Percentiles rank a stretch among this genome's conserved stretches.
These are phyloP conservation scores for Atherinosoma microstoma DNA, from an alignment of 2,797 vertebrate species.

Conservation along the genomic window DNA sequence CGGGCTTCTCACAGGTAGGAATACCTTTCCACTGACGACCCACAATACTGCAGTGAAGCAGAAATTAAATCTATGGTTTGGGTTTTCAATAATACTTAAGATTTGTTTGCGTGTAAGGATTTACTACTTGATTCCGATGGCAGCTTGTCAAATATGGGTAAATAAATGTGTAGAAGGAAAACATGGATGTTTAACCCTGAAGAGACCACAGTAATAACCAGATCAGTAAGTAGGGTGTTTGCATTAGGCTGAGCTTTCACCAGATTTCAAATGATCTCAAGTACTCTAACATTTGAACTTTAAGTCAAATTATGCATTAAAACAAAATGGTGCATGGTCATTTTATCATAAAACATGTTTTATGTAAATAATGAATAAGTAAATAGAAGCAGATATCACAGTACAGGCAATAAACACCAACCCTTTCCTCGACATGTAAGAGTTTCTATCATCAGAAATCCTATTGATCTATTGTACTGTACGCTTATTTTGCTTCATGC, in stretches of 20 bases:
- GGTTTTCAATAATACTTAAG: slow-evolving; percentile 26
- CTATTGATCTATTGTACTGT: slow-evolving; percentile 21
- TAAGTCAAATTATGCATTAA: slow-evolving; percentile 58
- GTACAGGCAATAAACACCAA: slow-evolving; percentile 62
- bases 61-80: slow-evolving; percentile 44
- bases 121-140: slow-evolving; percentile 8
- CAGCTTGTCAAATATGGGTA: no score
- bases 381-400: slow-evolving; percentile 69
- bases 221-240: slow-evolving; percentile 70
- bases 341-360: slow-evolving; percentile 38
- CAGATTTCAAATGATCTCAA: slow-evolving; percentile 56
- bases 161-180: slow-evolving; percentile 28
- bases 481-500: slow-evolving; percentile 51
- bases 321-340: slow-evolving; percentile 59
- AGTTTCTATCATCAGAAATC: slow-evolving; percentile 27
- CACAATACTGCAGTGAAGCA: slow-evolving; percentile 20
- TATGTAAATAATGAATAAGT: slow-evolving; percentile 50
- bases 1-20: slow-evolving; percentile 32
- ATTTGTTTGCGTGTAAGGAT: slow-evolving; percentile 33
- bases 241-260: slow-evolving; percentile 53
- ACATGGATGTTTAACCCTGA: slow-evolving; percentile 59
- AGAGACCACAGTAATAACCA: slow-evolving; percentile 76
- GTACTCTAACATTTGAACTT: slow-evolving; percentile 50
- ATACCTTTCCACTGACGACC: slow-evolving; percentile 16
- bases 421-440: slow-evolving; percentile 22